Base-by-base conservation (phyloP, 1,140 invertebrate species). In the Papilio glaucus region DNA sequence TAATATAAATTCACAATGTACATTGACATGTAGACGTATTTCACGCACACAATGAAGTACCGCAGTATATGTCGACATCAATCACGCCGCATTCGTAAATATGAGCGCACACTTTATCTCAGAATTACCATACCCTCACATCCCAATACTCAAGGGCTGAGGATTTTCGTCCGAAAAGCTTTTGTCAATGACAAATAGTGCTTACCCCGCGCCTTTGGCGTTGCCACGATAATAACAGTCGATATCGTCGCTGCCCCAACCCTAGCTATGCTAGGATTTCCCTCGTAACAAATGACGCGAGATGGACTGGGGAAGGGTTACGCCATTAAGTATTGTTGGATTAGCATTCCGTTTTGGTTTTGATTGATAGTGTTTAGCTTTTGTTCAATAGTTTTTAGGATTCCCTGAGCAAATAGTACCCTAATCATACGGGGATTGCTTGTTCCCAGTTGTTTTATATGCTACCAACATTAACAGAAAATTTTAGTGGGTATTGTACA, bases 101-200 rank as follows among this genome's bases (percentile, higher is more conserved):
- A 69, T 49, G 42, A 33, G 37, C 29, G 3, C 8, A 42, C 12
- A 57, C 67, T 69, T 69, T 69, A 69, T 69, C 67, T 53, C 45
- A 9, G 42, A 33, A 69, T 69, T 69, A 53, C 37, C 67, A 69
- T 69, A 53, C 42, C 41, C 67, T 37, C 62, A 69, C 37, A 33
- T 49, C 41, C 39, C 41, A n/a, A 68, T 68, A 68, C 65, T 68
- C 65, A 18, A 33, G 62, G 62, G 62, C 62, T 65, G 33, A 18
- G 33, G 15, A 37, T 62, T n/a, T n/a, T 12, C 60, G 60, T 65
- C 67, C 45, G 42, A 69, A 65, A 49, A 69, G 67, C 67, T 69
- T 69, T 69, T 21, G 67, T 37, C 67, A 49, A 69, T 69, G 67
- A 69, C 67, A 69, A 69, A 69, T 69, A 53, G 67, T 69, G 45